Evolutionary conservation across 2,888 invertebrate species (phyloP), one percentile per base, ranked within the genome.

Genomic region (Drosophila engyochracea): DNA sequence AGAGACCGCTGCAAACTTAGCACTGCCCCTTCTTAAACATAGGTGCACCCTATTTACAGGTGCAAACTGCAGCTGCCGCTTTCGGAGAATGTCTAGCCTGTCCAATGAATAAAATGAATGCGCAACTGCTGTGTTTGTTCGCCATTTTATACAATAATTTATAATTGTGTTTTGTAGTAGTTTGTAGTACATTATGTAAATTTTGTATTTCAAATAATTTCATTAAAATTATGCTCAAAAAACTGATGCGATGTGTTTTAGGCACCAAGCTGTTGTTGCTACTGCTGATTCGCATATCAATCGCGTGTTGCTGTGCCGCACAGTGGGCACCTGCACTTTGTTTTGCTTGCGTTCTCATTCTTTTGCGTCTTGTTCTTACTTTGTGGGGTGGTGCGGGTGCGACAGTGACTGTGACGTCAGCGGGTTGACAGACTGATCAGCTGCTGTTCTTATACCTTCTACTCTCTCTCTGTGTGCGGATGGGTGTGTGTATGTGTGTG

Each of bases 81-180:
- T 2, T 7, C n/a, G 4, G 4, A 7, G 31, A 10, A 25, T n/a
- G 19, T 25, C 7, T 35, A 41, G 2, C 22, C 57, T 31, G 4
- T 51, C n/a, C 10, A 12, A 67, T 63, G 6, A 35, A 30, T 19
- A 14, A 30, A 64, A 70, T 66, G 33, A 59, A 67, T 54, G 68
- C 55, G 39, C 31, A 57, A 19, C 54, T 52, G 28, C 58, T 58
- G 65, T 59, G 10, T 75, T 62, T 63, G 55, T 68, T 74, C 70
- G 71, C 85, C 83, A 84, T 83, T 85, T 82, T 82, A 80, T 83
- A 82, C 74, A 85, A 74, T 83, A 80, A 70, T 70, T 85, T 83
- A 85, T 76, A 83, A 71, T 82, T 80, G 73, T 69, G 64, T 65
- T 79, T 79, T 39, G 47, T 47, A 71, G 70, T 77, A 78, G 57